A percentile compares a stretch with the other conserved stretches of the same genome.
Evolutionary conservation across 2,797 vertebrate genomes (phyloP).

Genomic region (Eupleurogrammus muticus): DNA sequence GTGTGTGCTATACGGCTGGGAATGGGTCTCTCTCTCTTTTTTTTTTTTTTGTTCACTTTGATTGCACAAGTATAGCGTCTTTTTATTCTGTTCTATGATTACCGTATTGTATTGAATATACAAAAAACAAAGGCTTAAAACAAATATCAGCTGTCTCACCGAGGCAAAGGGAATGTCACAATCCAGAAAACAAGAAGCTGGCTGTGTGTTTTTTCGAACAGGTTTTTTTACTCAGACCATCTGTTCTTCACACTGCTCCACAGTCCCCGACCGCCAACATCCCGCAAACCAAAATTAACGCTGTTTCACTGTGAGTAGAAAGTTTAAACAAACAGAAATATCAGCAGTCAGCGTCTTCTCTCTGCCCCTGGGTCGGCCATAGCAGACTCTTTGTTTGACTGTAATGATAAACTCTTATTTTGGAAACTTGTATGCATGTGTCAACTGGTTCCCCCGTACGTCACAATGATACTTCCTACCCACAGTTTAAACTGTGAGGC

Average conservation of each 20-base stretch:
- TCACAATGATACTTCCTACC: slow-evolving; percentile 47
- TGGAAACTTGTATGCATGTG: slow-evolving; percentile 61
- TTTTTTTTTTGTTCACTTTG: slow-evolving; percentile 49
- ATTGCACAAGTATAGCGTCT: slow-evolving; percentile 48
- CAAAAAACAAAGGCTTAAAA: slow-evolving; percentile 37
- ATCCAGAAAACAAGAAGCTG: slow-evolving; percentile 33
- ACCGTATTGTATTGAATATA: slow-evolving; percentile 32
- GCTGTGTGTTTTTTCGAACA: slow-evolving; percentile 58
- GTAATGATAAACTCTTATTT: slow-evolving; percentile 76
- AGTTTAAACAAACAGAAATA: slow-evolving; percentile 85
- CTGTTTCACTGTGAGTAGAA: slow-evolving; percentile 77
- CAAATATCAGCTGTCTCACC: slow-evolving; percentile 33
- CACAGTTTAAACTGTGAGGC: slow-evolving; percentile 39
- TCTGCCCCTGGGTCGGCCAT: slow-evolving; percentile 60
- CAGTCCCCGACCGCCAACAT: slow-evolving; percentile 71
- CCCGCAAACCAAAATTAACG: slow-evolving; percentile 83
- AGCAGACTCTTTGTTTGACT: slow-evolving; percentile 74
- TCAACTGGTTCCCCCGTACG: slow-evolving; percentile 55
- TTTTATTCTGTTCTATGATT: slow-evolving; percentile 45
- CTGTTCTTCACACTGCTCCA: slow-evolving; percentile 75
- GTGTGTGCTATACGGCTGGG: slow-evolving; percentile 71
- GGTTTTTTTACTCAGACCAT: slow-evolving; percentile 69
- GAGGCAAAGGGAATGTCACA: slow-evolving; percentile 26
- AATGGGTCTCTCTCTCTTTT: slow-evolving; percentile 59
- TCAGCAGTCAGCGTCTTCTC: slow-evolving; percentile 82